Conservation (phyloP, 2,113 vertebrate species). For the Pterocles burchelli region DNA sequence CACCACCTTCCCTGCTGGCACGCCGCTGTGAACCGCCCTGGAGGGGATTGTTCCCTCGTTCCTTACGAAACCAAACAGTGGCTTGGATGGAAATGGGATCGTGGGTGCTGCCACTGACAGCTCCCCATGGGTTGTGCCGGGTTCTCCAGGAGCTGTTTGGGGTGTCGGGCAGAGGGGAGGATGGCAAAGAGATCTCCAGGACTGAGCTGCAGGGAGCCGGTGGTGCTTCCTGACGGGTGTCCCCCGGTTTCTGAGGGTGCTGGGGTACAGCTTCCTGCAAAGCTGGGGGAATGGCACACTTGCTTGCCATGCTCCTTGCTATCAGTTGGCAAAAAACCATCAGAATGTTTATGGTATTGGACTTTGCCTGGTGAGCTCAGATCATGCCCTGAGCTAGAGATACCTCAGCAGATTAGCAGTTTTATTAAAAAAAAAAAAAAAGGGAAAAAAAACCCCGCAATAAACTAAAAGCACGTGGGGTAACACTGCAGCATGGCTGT, state of each 20-base stretch:
- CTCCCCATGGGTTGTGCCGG: fast-evolving
- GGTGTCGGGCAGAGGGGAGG: background rate
- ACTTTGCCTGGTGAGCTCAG: background rate
- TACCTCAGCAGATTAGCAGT: background rate
- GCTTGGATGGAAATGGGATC: background rate
- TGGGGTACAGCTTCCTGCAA: background rate
- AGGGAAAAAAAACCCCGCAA: too few relatives aligned
- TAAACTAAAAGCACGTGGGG: background rate
- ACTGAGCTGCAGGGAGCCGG: background rate
- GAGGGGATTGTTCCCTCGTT: background rate
- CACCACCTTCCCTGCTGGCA: background rate
- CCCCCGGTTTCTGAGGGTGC: fast-evolving
- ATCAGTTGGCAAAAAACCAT: background rate
- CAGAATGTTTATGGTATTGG: background rate
- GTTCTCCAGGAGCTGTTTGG: background rate
- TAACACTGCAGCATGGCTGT: too few relatives aligned
- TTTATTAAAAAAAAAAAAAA: background rate
- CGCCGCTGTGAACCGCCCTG: fast-evolving
- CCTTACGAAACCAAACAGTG: background rate
- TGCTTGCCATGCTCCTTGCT: background rate
- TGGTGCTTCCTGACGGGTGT: background rate
- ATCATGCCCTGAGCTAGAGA: background rate
- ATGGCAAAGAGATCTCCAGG: background rate
- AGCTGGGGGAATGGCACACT: background rate
- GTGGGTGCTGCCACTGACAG: background rate